Evolutionary conservation across 2,888 invertebrate species (phyloP).

Genomic region (Phoronis australis): DNA sequence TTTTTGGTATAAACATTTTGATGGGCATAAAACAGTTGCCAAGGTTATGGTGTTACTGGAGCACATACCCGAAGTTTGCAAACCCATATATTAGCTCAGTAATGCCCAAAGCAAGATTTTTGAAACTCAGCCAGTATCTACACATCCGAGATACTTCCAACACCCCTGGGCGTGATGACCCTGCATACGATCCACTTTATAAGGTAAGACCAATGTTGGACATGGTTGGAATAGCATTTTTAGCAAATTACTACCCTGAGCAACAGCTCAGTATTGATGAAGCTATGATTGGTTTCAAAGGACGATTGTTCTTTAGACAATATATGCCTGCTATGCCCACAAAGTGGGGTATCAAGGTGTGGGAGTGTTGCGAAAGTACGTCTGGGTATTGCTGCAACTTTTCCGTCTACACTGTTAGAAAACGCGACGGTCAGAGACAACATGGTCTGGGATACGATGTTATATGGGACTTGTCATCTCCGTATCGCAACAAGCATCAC

Average conservation of each 20-base stretch:
- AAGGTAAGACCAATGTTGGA: background rate
- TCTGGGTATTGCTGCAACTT: background rate
- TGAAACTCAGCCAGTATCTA: background rate
- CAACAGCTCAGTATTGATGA: background rate
- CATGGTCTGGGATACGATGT: background rate
- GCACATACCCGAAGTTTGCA: background rate
- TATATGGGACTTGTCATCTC: background rate
- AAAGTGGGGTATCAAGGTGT: background rate
- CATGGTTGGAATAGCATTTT: background rate
- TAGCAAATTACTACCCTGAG: background rate
- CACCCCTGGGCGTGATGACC: background rate
- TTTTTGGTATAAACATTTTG: background rate
- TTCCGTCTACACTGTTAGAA: background rate
- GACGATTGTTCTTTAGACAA: background rate
- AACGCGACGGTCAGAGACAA: background rate
- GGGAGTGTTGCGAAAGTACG: background rate
- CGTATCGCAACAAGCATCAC: background rate
- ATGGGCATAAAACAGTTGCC: background rate
- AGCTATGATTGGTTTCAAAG: background rate
- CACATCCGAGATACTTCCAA: background rate
- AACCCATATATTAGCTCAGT: background rate
- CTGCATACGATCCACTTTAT: background rate
- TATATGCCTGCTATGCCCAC: background rate
- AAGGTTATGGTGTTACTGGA: background rate
- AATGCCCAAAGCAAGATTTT: background rate